Conservation (phyloP, 1,140 invertebrate genomes). For the Cherax destructor region DNA sequence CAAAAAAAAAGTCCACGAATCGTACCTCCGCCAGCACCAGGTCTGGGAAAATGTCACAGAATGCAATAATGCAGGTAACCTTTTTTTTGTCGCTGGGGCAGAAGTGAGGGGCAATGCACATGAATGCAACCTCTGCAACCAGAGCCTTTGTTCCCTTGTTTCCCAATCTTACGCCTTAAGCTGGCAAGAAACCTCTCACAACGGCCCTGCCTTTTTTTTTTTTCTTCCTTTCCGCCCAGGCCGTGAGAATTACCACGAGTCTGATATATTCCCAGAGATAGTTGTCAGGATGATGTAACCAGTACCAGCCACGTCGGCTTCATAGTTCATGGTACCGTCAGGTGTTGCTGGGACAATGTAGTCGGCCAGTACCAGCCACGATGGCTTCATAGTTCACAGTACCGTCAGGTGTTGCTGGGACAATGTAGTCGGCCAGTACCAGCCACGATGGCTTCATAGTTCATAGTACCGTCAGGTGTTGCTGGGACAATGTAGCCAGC, state of each 20-base stretch:
- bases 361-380: too few relatives aligned
- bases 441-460: too few relatives aligned
- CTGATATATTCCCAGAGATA: conserved; percentile 48
- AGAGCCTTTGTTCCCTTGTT: conserved; percentile 60
- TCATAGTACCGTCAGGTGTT: background rate
- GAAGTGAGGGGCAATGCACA: conserved; percentile 62
- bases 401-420: background rate
- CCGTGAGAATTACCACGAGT: conserved; percentile 42
- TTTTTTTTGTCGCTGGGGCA: conserved; percentile 57
- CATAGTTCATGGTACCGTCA: too few relatives aligned
- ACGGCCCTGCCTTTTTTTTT: conserved; percentile 6
- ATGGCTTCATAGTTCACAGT: too few relatives aligned
- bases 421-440: too few relatives aligned
- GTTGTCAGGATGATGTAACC: background rate
- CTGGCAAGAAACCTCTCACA: conserved; percentile 28
- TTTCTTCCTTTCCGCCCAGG: background rate
- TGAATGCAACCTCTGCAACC: conserved; percentile 69
- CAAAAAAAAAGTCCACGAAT: background rate
- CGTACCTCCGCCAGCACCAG: conserved; percentile 13
- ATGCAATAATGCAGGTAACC: conserved; percentile 65
- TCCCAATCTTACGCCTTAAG: conserved; percentile 63
- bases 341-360: background rate
- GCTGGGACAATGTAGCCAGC: too few relatives aligned
- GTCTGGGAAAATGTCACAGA: conserved; percentile 60
- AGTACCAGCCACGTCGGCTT: too few relatives aligned